A percentile compares a stretch with the other conserved stretches of the same genome.
Conservation (phyloP, 2,888 invertebrate genomes). For the Agrotis ipsilon region DNA sequence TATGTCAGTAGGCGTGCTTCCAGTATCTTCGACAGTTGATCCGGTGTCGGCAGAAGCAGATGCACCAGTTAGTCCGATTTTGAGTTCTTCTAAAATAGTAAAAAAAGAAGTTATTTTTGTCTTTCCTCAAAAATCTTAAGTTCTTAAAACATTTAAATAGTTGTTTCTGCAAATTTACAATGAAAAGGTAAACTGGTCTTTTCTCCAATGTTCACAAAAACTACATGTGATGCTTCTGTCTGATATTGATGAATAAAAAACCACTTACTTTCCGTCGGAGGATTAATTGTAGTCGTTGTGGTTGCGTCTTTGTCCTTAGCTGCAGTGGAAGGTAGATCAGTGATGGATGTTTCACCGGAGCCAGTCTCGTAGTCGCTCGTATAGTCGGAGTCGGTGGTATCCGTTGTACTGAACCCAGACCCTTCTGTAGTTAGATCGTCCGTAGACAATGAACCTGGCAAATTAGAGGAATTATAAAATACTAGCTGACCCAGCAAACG, state of each 20-base stretch:
- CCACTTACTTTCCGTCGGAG: conserved; percentile 10
- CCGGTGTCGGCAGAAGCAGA: background rate
- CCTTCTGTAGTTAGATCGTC: conserved; percentile 35
- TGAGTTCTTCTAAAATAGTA: background rate
- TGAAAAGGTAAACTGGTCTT: background rate
- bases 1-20: conserved; percentile 6
- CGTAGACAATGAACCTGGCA: conserved; percentile 26
- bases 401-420: conserved; percentile 30
- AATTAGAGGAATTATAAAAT: background rate
- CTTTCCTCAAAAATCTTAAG: no score
- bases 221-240: background rate
- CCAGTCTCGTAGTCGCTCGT: conserved; percentile 24
- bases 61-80: background rate
- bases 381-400: conserved; percentile 27
- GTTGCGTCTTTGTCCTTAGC: background rate
- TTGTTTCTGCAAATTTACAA: background rate
- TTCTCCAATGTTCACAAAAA: background rate
- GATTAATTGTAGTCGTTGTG: conserved; percentile 21
- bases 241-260: background rate
- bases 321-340: conserved; percentile 7
- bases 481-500: no score
- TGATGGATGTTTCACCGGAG: conserved; percentile 24
- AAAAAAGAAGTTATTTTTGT: background rate
- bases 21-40: conserved; percentile 13
- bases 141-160: no score